These are phyloP conservation scores for Neomonachus schauinslandi DNA, from an alignment of 2,113 vertebrate genomes.

Conservation along the genomic window DNA sequence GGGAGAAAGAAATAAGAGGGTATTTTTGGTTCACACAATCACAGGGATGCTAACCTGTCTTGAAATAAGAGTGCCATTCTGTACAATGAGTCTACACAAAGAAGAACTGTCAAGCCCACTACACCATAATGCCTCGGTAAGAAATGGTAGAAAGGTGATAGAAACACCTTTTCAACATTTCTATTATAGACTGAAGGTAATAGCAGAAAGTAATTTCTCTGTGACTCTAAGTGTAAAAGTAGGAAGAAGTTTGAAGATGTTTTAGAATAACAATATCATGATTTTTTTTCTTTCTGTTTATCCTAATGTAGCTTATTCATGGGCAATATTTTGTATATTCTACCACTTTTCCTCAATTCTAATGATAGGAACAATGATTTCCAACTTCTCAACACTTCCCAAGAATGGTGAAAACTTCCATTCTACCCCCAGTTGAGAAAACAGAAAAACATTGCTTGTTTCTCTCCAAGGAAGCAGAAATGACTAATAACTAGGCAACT, in stretches of 20 bases:
- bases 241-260: neutral
- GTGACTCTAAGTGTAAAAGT: neutral
- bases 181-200: neutral
- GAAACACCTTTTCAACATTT: neutral
- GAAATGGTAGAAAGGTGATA: neutral
- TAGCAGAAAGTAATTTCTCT: neutral
- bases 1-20: neutral
- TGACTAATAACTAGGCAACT: neutral
- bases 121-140: neutral
- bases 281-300: neutral
- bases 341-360: neutral
- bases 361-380: neutral
- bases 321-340: neutral
- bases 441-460: neutral
- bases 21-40: neutral
- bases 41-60: neutral
- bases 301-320: neutral
- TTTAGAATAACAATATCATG: neutral
- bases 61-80: neutral
- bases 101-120: neutral
- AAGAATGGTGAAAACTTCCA: neutral
- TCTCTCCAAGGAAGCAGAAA: neutral
- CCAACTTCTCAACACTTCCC: neutral
- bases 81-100: neutral
- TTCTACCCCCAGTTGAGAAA: neutral